Conservation (phyloP, 64 coral and sea anemone species). For the Montipora capricornis region DNA sequence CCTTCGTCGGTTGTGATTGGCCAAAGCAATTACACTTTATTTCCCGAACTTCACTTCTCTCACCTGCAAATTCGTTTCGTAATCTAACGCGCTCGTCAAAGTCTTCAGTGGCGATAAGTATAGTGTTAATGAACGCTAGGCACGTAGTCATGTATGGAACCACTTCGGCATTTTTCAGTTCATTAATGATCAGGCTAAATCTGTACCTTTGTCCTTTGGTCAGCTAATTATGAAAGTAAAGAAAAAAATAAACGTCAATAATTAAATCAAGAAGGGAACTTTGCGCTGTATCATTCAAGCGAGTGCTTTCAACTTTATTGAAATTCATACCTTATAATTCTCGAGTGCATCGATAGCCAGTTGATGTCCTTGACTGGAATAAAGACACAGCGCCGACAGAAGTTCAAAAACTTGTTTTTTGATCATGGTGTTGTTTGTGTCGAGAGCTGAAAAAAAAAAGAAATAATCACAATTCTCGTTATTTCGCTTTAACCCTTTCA, state of each 20-base stretch:
- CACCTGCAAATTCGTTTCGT: constrained; percentile 94
- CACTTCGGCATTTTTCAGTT: constrained; percentile 94
- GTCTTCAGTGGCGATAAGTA: constrained; percentile 95
- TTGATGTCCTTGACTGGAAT: constrained; percentile 81
- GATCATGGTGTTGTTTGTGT: constrained; percentile 97
- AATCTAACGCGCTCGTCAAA: constrained; percentile 91
- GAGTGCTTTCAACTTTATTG: no score
- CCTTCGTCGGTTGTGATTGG: no score
- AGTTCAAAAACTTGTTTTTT: constrained; percentile 99
- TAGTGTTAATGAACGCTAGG: constrained; percentile 94
- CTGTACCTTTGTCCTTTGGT: constrained; percentile 97
- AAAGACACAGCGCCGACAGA: constrained; percentile 90
- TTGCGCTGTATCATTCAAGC: no score
- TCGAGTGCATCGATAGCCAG: constrained; percentile 95
- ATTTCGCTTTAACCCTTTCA: no score
- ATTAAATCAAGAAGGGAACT: neutral
- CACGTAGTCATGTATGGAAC: constrained; percentile 94
- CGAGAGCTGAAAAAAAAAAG: constrained; percentile 81
- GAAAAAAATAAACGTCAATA: neutral
- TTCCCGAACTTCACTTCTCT: neutral
- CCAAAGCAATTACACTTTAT: no score
- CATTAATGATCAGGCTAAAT: constrained; percentile 96
- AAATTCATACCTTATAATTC: constrained; percentile 91
- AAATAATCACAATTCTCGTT: neutral
- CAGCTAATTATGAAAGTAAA: constrained; percentile 40